Evolutionary conservation across 2,113 vertebrate genomes (phyloP).

Genomic region (Tragelaphus scriptus): DNA sequence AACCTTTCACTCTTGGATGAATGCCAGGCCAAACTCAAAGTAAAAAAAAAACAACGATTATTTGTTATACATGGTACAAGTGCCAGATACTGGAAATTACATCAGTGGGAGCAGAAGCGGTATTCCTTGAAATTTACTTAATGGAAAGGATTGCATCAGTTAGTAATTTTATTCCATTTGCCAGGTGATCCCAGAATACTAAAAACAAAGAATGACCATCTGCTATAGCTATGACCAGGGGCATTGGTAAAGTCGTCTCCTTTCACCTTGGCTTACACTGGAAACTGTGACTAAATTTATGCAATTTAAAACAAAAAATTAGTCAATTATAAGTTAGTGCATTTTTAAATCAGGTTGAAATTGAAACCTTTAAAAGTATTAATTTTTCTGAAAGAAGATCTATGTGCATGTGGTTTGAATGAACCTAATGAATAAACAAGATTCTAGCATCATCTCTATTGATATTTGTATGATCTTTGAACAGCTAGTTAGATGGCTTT

Average conservation of each 20-base stretch:
- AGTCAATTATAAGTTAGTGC: not conserved
- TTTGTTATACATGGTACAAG: not conserved
- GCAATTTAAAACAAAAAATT: not conserved
- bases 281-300: not conserved
- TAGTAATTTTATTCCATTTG: not conserved
- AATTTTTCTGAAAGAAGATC: not conserved
- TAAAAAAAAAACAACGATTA: not conserved
- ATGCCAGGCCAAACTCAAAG: not conserved
- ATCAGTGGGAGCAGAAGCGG: not conserved
- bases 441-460: not conserved
- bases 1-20: not conserved
- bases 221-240: not conserved
- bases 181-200: not conserved
- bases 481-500: not conserved
- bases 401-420: not conserved
- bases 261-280: not conserved
- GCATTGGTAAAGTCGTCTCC: not conserved
- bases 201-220: not conserved
- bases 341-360: not conserved
- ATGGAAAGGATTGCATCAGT: not conserved
- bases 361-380: not conserved
- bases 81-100: not conserved
- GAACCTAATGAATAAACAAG: not conserved
- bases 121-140: not conserved
- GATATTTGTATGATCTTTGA: not conserved